A percentile compares a stretch with the other conserved stretches of the same genome.
These are phyloP conservation scores for Catharus fuscescens DNA, from an alignment of 2,113 vertebrate genomes.

Conservation along the genomic window DNA sequence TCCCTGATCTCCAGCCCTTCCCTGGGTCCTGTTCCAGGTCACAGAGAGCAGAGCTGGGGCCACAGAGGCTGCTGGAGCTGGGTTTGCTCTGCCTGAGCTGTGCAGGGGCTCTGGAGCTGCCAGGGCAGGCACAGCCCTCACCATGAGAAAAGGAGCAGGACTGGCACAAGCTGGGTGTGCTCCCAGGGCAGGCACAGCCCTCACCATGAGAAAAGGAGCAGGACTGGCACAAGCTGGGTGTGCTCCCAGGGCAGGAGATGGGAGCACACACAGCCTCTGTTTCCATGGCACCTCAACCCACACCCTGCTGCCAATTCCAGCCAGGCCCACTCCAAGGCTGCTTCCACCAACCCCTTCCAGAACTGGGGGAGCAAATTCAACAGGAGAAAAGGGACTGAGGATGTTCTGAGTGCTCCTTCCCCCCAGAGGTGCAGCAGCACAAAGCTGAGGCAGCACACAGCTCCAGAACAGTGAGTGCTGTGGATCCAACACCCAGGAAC, in stretches of 20 bases:
- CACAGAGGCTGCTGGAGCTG: background rate
- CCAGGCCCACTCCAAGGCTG: background rate
- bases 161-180: background rate
- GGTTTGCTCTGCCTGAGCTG: background rate
- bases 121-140: background rate
- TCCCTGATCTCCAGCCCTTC: rapidly evolving
- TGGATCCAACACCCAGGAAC: background rate
- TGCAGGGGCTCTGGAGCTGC: background rate
- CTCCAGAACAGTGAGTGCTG: background rate
- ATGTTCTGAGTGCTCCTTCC: background rate
- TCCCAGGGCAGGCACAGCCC: background rate
- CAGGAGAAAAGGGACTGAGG: background rate
- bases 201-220: background rate
- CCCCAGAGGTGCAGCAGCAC: background rate
- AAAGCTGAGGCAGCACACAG: background rate
- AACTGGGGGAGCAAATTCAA: background rate
- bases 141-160: background rate
- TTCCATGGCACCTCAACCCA: background rate
- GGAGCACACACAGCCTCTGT: background rate
- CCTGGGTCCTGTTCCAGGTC: background rate
- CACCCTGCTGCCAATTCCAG: background rate
- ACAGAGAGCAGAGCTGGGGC: background rate
- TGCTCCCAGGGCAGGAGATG: background rate
- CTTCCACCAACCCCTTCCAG: background rate
- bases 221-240: background rate